Conservation (phyloP, 2,888 invertebrate species). For the Dichetophora obliterata region DNA sequence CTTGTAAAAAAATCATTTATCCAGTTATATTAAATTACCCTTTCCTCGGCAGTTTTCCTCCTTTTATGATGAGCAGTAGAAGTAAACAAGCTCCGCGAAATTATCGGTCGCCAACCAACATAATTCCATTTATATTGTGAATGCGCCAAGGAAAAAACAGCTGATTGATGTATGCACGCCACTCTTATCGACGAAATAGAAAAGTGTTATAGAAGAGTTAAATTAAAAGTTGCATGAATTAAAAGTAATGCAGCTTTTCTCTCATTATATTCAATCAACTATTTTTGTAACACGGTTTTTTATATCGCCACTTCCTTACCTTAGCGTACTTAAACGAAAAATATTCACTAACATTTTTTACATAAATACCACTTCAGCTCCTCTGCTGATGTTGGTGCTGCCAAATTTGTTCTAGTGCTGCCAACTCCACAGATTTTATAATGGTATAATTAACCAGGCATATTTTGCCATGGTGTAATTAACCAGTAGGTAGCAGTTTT, state of each 20-base stretch:
- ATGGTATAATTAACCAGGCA: no score
- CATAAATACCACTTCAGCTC: conserved; percentile 36
- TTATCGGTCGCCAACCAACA: conserved; percentile 32
- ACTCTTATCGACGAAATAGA: neutral
- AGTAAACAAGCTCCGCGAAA: conserved; percentile 57
- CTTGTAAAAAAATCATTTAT: neutral
- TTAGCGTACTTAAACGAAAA: conserved; percentile 35
- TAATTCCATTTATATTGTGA: conserved; percentile 10
- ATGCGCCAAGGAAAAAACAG: conserved; percentile 14
- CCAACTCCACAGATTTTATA: no score
- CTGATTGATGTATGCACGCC: conserved; percentile 17
- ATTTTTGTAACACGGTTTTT: conserved; percentile 22
- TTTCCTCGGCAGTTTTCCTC: conserved; percentile 75
- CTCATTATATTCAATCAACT: conserved; percentile 5
- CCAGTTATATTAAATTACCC: conserved; percentile 67
- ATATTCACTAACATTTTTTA: conserved; percentile 47
- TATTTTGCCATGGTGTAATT: no score
- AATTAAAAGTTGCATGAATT: neutral
- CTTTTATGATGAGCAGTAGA: conserved; percentile 71
- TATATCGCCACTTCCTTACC: conserved; percentile 41
- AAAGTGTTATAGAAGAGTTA: neutral
- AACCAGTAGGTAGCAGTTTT: no score
- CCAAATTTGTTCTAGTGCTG: neutral
- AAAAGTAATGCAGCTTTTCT: neutral
- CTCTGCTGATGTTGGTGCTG: neutral